phyloP scores from a whole-genome alignment of 2,888 invertebrate species.

The Clanis bilineata region DNA sequence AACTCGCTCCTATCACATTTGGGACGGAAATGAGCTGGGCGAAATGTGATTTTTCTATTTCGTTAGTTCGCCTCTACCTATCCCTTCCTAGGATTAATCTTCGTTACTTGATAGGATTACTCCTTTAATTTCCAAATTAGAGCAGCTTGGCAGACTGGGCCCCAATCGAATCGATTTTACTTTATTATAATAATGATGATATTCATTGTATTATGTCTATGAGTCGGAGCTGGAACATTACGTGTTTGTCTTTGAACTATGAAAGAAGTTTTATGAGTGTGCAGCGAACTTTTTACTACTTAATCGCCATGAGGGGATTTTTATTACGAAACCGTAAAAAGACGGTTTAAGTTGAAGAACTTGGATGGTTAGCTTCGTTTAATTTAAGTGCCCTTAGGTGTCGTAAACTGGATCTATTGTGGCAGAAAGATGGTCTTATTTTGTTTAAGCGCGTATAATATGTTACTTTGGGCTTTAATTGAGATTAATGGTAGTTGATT shows the following conservation, averaged over 20 bases:
- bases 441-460: background rate
- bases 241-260: background rate
- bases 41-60: too few relatives aligned
- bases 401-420: conserved; percentile 37
- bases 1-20: too few relatives aligned
- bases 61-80: too few relatives aligned
- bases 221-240: background rate
- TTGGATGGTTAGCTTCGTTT: conserved; percentile 39
- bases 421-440: conserved; percentile 27
- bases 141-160: too few relatives aligned
- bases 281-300: conserved; percentile 47
- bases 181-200: too few relatives aligned
- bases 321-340: conserved; percentile 48
- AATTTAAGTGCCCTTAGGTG: conserved; percentile 42
- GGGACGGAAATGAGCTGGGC: too few relatives aligned
- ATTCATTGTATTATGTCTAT: too few relatives aligned
- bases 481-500: background rate
- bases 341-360: conserved; percentile 37
- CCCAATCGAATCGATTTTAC: too few relatives aligned
- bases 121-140: too few relatives aligned
- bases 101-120: too few relatives aligned
- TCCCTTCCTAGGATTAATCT: too few relatives aligned
- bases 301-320: conserved; percentile 38
- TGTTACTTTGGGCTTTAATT: background rate
- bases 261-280: conserved; percentile 16